A percentile compares a stretch with the other conserved stretches of the same genome.
Evolutionary conservation across 1,140 invertebrate genomes (phyloP).

Genomic region (Pararge aegeria): DNA sequence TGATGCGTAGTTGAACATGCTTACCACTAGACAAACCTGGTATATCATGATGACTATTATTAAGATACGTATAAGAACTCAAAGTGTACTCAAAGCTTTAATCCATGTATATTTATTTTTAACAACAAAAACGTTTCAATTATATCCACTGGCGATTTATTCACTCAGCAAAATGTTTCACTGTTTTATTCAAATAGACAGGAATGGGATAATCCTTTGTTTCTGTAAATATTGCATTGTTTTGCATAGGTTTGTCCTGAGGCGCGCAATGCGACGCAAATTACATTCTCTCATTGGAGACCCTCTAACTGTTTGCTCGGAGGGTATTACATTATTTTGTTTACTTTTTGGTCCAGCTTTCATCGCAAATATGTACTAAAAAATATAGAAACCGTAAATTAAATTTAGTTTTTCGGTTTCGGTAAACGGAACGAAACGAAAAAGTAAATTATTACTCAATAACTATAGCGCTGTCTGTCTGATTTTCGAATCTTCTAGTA

Average conservation of each 20-base stretch:
- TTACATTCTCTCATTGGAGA: constrained; percentile 23
- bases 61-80: no score
- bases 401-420: no score
- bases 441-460: no score
- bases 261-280: constrained; percentile 22
- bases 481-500: no score
- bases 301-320: constrained; percentile 12
- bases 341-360: background rate
- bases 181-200: constrained; percentile 29
- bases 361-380: no score
- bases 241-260: constrained; percentile 20
- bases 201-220: constrained; percentile 30
- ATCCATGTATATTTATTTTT: background rate
- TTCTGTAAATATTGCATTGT: constrained; percentile 27
- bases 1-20: no score
- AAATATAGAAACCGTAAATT: no score
- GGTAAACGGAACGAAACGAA: no score
- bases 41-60: no score
- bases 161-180: constrained; percentile 23
- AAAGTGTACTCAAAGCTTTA: no score
- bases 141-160: constrained; percentile 15
- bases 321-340: background rate
- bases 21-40: no score
- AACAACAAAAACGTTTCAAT: constrained; percentile 18
- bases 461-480: no score